A percentile compares a stretch with the other conserved stretches of the same genome.
Evolutionary conservation across 2,888 invertebrate species (phyloP).

Genomic region (Ormia ochracea): DNA sequence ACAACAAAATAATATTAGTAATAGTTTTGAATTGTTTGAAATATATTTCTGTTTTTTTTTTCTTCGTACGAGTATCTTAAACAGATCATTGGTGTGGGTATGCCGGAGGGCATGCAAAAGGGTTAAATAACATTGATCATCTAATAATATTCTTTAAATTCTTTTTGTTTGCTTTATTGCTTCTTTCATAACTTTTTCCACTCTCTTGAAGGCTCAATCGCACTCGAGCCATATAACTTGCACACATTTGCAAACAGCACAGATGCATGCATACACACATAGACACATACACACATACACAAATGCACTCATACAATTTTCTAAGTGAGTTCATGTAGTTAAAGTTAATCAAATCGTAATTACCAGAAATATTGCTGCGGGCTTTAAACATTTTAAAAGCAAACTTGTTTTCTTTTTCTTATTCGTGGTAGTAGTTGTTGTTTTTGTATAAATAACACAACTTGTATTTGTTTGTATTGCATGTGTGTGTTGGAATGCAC

Average conservation of each 20-base stretch:
- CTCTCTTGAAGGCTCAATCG: slow-evolving; percentile 7
- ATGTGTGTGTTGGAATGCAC: no score
- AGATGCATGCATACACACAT: background rate
- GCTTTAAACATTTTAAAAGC: slow-evolving; percentile 73
- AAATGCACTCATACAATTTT: slow-evolving; percentile 50
- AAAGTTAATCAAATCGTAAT: slow-evolving; percentile 76
- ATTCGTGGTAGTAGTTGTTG: background rate
- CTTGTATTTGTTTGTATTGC: no score
- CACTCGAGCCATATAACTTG: no score
- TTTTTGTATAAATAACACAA: slow-evolving; percentile 23
- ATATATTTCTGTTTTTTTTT: no score
- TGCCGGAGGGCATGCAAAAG: background rate
- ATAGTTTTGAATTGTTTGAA: no score
- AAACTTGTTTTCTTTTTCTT: slow-evolving; percentile 70
- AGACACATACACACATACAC: background rate
- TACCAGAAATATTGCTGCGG: slow-evolving; percentile 71
- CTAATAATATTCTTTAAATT: slow-evolving; percentile 50
- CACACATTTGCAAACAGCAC: background rate
- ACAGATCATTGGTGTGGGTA: no score
- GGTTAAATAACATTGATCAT: slow-evolving; percentile 9
- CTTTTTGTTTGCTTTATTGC: slow-evolving; percentile 39
- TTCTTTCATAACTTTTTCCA: slow-evolving; percentile 38
- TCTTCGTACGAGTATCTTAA: no score
- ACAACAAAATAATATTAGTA: no score
- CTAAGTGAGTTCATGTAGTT: slow-evolving; percentile 73